Base-by-base conservation (phyloP, 1,140 invertebrate species). In the Leptinotarsa undecemlineata region DNA sequence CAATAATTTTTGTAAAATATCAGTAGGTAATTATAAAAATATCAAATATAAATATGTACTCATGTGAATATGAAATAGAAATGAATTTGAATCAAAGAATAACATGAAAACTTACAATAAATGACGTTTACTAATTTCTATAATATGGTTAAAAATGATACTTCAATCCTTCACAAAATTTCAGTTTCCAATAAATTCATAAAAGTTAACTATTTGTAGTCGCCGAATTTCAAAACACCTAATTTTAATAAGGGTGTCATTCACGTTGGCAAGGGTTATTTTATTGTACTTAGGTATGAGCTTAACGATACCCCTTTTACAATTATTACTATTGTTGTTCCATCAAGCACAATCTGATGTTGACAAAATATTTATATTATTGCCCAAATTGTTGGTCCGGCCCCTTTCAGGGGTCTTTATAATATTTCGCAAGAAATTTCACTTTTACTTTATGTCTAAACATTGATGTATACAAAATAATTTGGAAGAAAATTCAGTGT, bases 341-440 rank as follows among this genome's bases (percentile, higher is more conserved):
- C 14, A 17, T 6, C n/a, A 4, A 19, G 3, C 51, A 57, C 51
- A 57, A 57, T 57, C 51, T 8, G 14, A 57, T 57, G 51, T 57
- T 57, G 51, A 57, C 51, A 57, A 57, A 57, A 57, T 19, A 57
- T 57, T 19, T 57, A 19, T 57, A 57, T 57, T 57, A 57, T 42
- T 42, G 51, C n/a, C 8, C 6, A 57, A 57, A 57, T 19, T 57
- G n/a, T n/a, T 15, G 1, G 51, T 15, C 17, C 51, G 3, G 17
- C 6, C 51, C 6, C n/a, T 15, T 57, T 19, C 14, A 15, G 15
- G 33, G 8, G 6, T 19, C 17, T 57, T 2, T 19, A n/a, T n/a
- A 57, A 57, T 1, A n/a, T 57, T n/a, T 15, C 17, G 15, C 51
- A 57, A 57, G n/a, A 57, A 17, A 57, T 57, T 57, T 57, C 17